phyloP scores from a whole-genome alignment of 2,888 invertebrate genomes.

The Xiphydria camelus region DNA sequence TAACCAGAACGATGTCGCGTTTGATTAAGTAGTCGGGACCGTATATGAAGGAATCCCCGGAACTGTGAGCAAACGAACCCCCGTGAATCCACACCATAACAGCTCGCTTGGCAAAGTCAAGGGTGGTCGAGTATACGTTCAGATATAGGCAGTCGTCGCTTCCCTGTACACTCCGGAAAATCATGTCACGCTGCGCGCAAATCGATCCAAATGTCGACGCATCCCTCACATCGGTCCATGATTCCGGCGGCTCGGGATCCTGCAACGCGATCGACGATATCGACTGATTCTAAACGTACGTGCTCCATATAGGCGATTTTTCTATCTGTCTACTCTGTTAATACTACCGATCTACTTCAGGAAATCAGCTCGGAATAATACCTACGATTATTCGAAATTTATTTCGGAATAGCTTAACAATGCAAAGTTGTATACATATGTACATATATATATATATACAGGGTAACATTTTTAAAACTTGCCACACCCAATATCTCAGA shows the following conservation, averaged over 20 bases:
- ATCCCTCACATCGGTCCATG: conserved; percentile 39
- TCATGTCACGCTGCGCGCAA: conserved; percentile 26
- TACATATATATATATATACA: too few relatives aligned
- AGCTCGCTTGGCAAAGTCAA: conserved; percentile 9
- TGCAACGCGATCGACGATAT: too few relatives aligned
- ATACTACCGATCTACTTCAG: too few relatives aligned
- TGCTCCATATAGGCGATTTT: too few relatives aligned
- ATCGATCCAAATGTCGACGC: conserved; percentile 31
- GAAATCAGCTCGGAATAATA: too few relatives aligned
- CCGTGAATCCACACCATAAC: conserved; percentile 14
- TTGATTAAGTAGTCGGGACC: conserved; percentile 45
- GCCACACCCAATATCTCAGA: too few relatives aligned
- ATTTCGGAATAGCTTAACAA: too few relatives aligned
- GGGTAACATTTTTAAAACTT: too few relatives aligned
- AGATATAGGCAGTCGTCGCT: conserved; percentile 48
- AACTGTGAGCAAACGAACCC: conserved; percentile 39
- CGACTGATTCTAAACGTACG: too few relatives aligned
- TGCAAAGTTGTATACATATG: too few relatives aligned
- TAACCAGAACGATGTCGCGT: conserved; percentile 42
- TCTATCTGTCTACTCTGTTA: too few relatives aligned
- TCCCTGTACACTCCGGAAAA: conserved; percentile 22
- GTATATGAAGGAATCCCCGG: conserved; percentile 38
- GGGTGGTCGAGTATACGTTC: conserved; percentile 36
- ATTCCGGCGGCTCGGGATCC: conserved; percentile 39
- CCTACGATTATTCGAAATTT: too few relatives aligned